phyloP scores from a whole-genome alignment of 2,888 invertebrate species.

The Tanypteryx hageni region DNA sequence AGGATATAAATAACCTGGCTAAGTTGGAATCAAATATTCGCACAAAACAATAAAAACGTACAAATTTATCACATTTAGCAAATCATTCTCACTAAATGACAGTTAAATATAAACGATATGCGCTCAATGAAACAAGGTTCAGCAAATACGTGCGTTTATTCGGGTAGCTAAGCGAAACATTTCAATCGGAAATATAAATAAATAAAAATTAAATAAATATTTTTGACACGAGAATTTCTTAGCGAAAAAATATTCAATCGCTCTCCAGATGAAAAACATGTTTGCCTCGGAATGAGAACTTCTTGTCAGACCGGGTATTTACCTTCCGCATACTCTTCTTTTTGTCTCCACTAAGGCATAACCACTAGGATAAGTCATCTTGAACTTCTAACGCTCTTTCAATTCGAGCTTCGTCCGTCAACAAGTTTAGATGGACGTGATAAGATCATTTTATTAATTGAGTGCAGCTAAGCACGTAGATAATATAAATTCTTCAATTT shows the following conservation, averaged over 20 bases:
- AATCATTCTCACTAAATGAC: no score
- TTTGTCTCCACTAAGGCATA: not conserved
- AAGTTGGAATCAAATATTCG: no score
- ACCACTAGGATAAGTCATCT: not conserved
- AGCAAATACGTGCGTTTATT: no score
- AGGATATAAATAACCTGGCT: no score
- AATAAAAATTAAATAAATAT: not conserved
- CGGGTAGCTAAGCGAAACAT: no score
- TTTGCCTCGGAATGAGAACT: not conserved
- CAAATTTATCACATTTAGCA: no score
- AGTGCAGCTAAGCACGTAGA: no score
- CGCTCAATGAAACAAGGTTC: no score
- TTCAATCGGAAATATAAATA: no score
- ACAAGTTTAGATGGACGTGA: not conserved
- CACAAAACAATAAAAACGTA: no score
- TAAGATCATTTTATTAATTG: not conserved
- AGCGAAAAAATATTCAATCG: not conserved
- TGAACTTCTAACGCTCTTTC: not conserved
- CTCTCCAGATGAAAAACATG: not conserved
- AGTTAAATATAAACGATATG: no score
- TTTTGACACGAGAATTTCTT: not conserved
- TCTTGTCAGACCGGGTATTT: not conserved
- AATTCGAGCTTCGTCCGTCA: not conserved
- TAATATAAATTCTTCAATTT: no score
- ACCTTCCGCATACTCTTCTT: conserved; percentile 9